Base-by-base conservation (phyloP, 2,797 vertebrate species). In the Poecilia picta region DNA sequence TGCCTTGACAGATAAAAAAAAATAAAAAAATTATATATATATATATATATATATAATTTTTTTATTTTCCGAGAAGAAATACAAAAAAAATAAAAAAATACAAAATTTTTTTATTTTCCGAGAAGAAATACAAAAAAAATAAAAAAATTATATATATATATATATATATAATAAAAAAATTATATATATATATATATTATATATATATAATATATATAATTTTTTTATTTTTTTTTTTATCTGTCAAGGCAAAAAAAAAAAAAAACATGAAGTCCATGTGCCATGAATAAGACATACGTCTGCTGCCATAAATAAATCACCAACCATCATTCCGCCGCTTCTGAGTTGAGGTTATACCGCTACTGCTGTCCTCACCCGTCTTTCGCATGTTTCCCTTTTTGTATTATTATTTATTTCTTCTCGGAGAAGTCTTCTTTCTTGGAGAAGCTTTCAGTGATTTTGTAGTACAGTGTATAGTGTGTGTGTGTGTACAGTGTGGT, bases 281-380 rank as follows among this genome's bases (percentile, higher is more conserved):
- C 77, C 85, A 93, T 93, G 85, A 93, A 94, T 94, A 92, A 95
- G 85, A 87, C 80, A 92, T 86, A 83, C 88, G 81, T 91, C 78
- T 83, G 64, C 25, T 82, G 59, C 25, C 78, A 91, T 93, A 78
- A 94, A 94, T 94, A 93, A 93, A 85, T 89, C 31, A 92, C 82
- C 68, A 47, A 86, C 39, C 45, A 46, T 72, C 53, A 46, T 59
- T 45, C 49, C 8, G 41, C 45, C 20, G 0, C 55, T 64, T 57
- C 18, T 33, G 5, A 53, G 64, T 86, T 77, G 81, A 46, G n/a
- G 55, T 20, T 33, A 23, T 89, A 83, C 77, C 5, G 79, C 80
- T 89, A 83, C 77, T 10, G 79, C 80, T 81, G 74, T 83, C 85
- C 41, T 74, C 75, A 72, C 80, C 81, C 78, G 3, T 83, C 57